These are phyloP conservation scores for Siphonodentalium dalli DNA, from an alignment of 2,888 invertebrate genomes.

Conservation along the genomic window DNA sequence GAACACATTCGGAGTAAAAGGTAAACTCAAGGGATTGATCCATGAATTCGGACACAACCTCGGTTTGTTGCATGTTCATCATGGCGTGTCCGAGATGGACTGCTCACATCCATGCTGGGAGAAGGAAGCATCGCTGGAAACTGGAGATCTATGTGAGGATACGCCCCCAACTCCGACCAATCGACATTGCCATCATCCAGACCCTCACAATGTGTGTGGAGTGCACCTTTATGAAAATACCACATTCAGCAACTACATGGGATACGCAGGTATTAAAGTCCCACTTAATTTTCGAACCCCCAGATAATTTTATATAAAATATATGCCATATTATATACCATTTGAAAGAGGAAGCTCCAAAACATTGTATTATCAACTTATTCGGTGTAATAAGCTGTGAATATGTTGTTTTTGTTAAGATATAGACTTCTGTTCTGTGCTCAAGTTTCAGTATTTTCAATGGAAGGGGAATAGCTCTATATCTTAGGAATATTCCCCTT, in stretches of 20 bases:
- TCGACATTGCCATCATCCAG: conserved; percentile 48
- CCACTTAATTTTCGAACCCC: too few species aligned
- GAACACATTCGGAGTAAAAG: conserved; percentile 43
- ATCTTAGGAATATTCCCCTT: not conserved
- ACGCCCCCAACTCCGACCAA: conserved; percentile 56
- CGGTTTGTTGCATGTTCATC: conserved; percentile 63
- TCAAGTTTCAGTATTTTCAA: too few species aligned
- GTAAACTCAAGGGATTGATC: conserved; percentile 46
- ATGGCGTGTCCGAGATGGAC: conserved; percentile 54
- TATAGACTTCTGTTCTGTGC: not conserved
- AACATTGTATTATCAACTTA: too few species aligned
- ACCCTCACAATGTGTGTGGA: conserved; percentile 41
- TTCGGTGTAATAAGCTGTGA: too few species aligned
- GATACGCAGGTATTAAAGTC: conserved; percentile 59
- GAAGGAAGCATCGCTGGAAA: conserved; percentile 45
- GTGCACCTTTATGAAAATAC: conserved; percentile 41
- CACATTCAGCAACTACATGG: conserved; percentile 59
- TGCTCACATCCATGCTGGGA: conserved; percentile 58
- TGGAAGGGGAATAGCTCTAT: too few species aligned
- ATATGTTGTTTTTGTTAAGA: too few species aligned
- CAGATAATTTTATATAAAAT: too few species aligned
- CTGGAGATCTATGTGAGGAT: conserved; percentile 62
- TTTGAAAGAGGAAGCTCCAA: too few species aligned
- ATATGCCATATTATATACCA: too few species aligned
- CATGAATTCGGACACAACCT: conserved; percentile 63